Base-by-base conservation (phyloP, 2,888 invertebrate species). In the Pollenia angustigena region DNA sequence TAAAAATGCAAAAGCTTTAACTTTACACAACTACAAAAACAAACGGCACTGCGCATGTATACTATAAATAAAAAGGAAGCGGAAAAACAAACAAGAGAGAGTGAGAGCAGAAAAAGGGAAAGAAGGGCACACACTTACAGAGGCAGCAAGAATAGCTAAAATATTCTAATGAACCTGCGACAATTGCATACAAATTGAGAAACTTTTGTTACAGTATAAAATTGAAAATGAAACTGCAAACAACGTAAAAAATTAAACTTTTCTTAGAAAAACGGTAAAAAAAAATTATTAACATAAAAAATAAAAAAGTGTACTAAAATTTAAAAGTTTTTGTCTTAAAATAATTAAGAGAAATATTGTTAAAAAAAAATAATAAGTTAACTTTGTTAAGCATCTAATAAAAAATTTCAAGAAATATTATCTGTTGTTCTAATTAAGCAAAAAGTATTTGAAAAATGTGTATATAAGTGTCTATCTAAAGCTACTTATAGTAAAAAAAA, bases 181-280 rank as follows among this genome's bases (percentile, higher is more conserved):
- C 85, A 87, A 87, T 85, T 87, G 85, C 85, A 87, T 85, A 78
- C 87, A 87, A 81, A 87, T 85, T 87, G 87, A 66, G 87, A 87
- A 87, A 87, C 81, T 66, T 50, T 23, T 76, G 80, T 84, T 81
- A 81, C 87, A 87, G 87, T 87, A 87, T 85, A 56, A 81, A 87
- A 81, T 81, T 87, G 87, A 87, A 81, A 85, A 81, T 69, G 76
- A 72, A 87, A 64, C 72, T 78, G 69, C 56, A 68, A 78, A 78
- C 87, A 87, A 81, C 87, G 74, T 78, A 16, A 66, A 76, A 64
- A 64, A 81, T 16, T 60, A 23, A 81, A 81, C 54, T 72, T 78
- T 75, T n/a, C 18, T 40, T 62, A 56, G 23, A 84, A 56, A 66
- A 79, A 85, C 68, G 79, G 68, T 68, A 10, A 48, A 52, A 81